These are phyloP conservation scores for Holacanthella duospinosa DNA, from an alignment of 2,888 invertebrate species.

Conservation along the genomic window DNA sequence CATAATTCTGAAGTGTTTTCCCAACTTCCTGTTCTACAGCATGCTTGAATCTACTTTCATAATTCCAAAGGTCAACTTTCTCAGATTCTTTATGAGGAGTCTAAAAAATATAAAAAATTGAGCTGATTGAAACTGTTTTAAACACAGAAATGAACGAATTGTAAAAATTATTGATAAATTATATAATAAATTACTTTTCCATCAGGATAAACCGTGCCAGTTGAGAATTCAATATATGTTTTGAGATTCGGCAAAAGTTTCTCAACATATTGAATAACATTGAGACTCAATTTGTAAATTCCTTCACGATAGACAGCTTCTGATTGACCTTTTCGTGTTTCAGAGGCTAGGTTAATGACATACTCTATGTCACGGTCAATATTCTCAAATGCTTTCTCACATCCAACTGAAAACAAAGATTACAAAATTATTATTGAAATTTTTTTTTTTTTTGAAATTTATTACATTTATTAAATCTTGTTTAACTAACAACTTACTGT, in stretches of 20 bases:
- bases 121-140: neutral
- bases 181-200: constrained; percentile 69
- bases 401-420: constrained; percentile 54
- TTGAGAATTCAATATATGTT: constrained; percentile 71
- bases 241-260: constrained; percentile 48
- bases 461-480: too few species aligned
- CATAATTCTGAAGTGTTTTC: constrained; percentile 59
- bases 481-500: too few species aligned
- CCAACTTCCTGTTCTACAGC: constrained; percentile 68
- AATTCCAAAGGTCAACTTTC: constrained; percentile 70
- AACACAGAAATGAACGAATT: neutral
- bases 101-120: constrained; percentile 39
- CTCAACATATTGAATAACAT: constrained; percentile 53
- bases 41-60: constrained; percentile 68
- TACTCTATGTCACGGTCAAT: constrained; percentile 55
- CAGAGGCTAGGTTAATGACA: constrained; percentile 82
- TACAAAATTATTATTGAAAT: too few species aligned
- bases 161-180: neutral
- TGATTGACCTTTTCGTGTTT: constrained; percentile 76
- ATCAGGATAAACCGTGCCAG: constrained; percentile 66
- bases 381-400: constrained; percentile 61
- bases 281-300: constrained; percentile 66
- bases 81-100: constrained; percentile 64
- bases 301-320: constrained; percentile 86
- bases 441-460: too few species aligned